Conservation (phyloP, 2,797 vertebrate genomes). For the Oreochromis mossambicus region DNA sequence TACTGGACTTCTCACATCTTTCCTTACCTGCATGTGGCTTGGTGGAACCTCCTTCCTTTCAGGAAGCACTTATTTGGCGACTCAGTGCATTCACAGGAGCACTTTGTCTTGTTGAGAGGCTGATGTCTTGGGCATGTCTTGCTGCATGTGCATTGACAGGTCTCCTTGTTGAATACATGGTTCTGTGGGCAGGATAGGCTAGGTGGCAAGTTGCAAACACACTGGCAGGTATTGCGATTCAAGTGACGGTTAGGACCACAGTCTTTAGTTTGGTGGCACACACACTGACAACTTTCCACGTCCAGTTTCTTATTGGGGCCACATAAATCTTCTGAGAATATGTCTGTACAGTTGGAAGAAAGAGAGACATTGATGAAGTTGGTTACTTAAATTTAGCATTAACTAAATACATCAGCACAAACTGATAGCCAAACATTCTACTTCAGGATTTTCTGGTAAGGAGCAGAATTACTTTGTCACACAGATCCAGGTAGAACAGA, state of each 20-base stretch:
- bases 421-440: not conserved
- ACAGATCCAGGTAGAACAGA: not conserved
- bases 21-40: conserved; percentile 90
- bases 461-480: not conserved
- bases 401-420: not conserved
- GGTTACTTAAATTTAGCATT: not conserved
- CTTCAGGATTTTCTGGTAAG: not conserved
- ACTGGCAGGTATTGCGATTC: conserved; percentile 86
- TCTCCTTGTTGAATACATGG: conserved; percentile 85
- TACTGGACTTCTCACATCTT: not conserved
- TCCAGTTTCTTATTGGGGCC: conserved; percentile 89
- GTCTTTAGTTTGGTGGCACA: conserved; percentile 80
- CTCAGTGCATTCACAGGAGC: conserved; percentile 91
- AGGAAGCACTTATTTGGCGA: conserved; percentile 91
- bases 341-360: conserved; percentile 55
- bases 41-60: conserved; percentile 88
- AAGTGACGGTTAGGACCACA: conserved; percentile 84
- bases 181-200: conserved; percentile 73
- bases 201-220: conserved; percentile 79
- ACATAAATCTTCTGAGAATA: conserved; percentile 79
- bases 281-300: conserved; percentile 89
- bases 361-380: not conserved
- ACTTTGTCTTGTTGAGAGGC: conserved; percentile 87
- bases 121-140: conserved; percentile 86
- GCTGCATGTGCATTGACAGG: conserved; percentile 87